Evolutionary conservation across 2,888 invertebrate genomes (phyloP), one percentile per base, ranked within the genome.

Genomic region (Stomorhina lunata): DNA sequence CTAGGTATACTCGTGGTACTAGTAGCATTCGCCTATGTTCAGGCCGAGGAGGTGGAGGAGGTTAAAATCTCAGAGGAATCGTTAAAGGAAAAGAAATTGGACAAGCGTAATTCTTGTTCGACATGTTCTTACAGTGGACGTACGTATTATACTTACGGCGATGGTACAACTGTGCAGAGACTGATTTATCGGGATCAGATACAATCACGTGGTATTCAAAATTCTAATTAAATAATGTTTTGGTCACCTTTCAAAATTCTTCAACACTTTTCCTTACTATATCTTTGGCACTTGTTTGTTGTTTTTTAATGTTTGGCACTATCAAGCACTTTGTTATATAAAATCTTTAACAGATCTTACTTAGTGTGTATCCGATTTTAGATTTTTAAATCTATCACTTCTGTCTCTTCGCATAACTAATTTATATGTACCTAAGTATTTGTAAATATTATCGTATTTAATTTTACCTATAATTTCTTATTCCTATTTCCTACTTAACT

Each of bases 61-160:
- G 40, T 25, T 10, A 68, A 50, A n/a, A n/a, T 55, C 1, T n/a
- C 65, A 34, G 12, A 61, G 7, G 37, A 76, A 9, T 43, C 78
- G 29, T 80, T 83, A 65, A 59, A 86, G 84, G 90, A 88, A 85
- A 90, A 89, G 85, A 87, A 88, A 83, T 15, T 88, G n/a, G 87
- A 86, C 79, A 86, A 86, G 73, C 88, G 90, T 77, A 45, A 27
- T 20, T 71, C 59, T 27, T 90, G 90, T 85, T 84, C 87, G 29
- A 87, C 88, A 75, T 90, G 90, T 84, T 86, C 89, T 68, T 88
- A 89, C 81, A 83, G 65, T 75, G 84, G 84, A 81, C 88, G 86
- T 84, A 88, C 87, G 71, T 89, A 89, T 85, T 89, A 89, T 80
- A 88, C 88, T 53, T 87, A 89, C 75, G 87, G 86, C 73, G 88